Percentiles rank a stretch among this genome's conserved stretches.
These are phyloP conservation scores for Ochropleura leucogaster DNA, from an alignment of 2,888 invertebrate species.

Conservation along the genomic window DNA sequence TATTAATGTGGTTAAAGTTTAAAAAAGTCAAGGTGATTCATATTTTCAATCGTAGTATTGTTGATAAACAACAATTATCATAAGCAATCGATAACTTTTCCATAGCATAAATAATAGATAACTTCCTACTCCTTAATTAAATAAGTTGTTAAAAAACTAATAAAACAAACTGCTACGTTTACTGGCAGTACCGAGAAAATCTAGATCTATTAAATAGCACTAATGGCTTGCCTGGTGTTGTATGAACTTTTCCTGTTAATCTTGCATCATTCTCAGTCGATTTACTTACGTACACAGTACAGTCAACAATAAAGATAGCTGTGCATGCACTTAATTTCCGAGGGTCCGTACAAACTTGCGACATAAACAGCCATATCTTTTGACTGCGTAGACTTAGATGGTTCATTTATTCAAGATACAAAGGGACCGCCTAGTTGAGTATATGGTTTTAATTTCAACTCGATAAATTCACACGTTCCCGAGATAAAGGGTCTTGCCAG, in stretches of 20 bases:
- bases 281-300: neutral
- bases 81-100: neutral
- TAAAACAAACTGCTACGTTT: constrained; percentile 4
- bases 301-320: neutral
- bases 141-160: neutral
- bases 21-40: neutral
- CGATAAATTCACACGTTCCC: too few relatives aligned
- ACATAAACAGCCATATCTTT: too few relatives aligned
- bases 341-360: too few relatives aligned
- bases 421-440: too few relatives aligned
- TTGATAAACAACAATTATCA: neutral
- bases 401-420: too few relatives aligned
- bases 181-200: neutral
- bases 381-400: too few relatives aligned
- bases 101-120: neutral
- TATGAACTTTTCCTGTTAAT: neutral
- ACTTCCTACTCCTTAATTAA: neutral
- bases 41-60: neutral
- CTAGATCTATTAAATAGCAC: neutral
- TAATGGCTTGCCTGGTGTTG: neutral
- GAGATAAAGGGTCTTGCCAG: too few relatives aligned
- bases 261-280: constrained; percentile 17
- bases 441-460: too few relatives aligned
- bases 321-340: neutral
- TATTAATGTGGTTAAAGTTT: too few relatives aligned